phyloP scores from a whole-genome alignment of 2,888 invertebrate genomes.

The Tuberolachnus salignus region DNA sequence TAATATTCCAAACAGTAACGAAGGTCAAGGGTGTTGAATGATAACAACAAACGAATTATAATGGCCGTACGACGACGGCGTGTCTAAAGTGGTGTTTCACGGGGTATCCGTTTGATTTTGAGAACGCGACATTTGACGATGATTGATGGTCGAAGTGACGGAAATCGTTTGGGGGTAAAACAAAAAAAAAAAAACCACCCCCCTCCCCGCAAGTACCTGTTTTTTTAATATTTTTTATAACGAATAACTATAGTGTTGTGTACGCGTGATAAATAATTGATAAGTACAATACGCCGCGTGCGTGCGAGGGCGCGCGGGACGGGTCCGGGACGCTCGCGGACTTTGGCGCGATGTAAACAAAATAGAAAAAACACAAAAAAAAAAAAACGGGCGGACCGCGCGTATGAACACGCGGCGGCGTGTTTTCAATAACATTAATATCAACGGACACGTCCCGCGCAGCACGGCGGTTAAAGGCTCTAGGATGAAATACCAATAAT shows the following conservation, averaged over 20 bases:
- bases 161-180: too few species aligned
- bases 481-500: slow-evolving; percentile 9
- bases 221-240: too few species aligned
- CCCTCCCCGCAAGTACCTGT: too few species aligned
- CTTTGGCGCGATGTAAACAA: slow-evolving; percentile 31
- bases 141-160: not conserved
- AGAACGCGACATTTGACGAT: too few species aligned
- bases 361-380: too few species aligned
- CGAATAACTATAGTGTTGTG: too few species aligned
- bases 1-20: slow-evolving; percentile 16
- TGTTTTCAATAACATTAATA: not conserved
- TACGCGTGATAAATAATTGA: not conserved
- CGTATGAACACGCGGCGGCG: not conserved
- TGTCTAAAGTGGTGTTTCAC: slow-evolving; percentile 2
- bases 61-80: not conserved
- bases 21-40: slow-evolving; percentile 46
- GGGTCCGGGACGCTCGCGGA: not conserved
- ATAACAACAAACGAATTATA: slow-evolving; percentile 3
- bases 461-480: too few species aligned
- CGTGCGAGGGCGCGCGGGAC: not conserved
- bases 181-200: too few species aligned
- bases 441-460: not conserved
- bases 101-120: too few species aligned
- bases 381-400: slow-evolving; percentile 10
- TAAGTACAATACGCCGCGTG: not conserved